Percentiles rank a stretch among this genome's conserved stretches.
phyloP scores from a whole-genome alignment of 2,888 invertebrate species.

The Melanchra persicariae region DNA sequence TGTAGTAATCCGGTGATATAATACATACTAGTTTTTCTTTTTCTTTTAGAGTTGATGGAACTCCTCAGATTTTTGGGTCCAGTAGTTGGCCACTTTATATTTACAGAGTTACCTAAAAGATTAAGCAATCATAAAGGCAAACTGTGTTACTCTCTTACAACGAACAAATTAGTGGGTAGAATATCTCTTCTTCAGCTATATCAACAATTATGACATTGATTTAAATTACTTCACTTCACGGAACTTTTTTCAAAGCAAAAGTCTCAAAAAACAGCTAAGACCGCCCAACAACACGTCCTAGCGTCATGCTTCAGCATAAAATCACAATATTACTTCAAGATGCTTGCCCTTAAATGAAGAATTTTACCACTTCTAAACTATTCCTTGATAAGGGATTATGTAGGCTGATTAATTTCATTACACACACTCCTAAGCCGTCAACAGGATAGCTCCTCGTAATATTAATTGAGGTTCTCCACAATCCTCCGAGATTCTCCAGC shows the following conservation, averaged over 20 bases:
- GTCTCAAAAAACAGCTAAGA: not conserved
- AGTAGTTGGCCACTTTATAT: too few species aligned
- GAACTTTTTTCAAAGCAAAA: not conserved
- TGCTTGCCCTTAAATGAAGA: conserved; percentile 53
- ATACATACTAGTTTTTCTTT: too few species aligned
- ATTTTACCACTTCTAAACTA: conserved; percentile 59
- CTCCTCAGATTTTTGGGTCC: too few species aligned
- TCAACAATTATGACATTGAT: too few species aligned
- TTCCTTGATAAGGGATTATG: conserved; percentile 57
- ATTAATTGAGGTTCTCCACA: conserved; percentile 57
- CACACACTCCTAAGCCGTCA: conserved; percentile 42
- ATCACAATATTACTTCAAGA: not conserved
- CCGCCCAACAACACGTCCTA: not conserved
- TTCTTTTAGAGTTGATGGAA: too few species aligned
- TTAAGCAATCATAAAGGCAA: too few species aligned
- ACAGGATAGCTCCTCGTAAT: conserved; percentile 44
- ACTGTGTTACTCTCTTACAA: not conserved
- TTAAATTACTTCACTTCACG: too few species aligned
- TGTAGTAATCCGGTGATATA: too few species aligned
- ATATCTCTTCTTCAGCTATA: not conserved
- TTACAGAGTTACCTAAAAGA: too few species aligned
- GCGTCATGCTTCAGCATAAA: not conserved
- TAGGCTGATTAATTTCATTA: conserved; percentile 59
- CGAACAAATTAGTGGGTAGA: not conserved
- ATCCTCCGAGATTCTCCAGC: conserved; percentile 15